These are phyloP conservation scores for Trichonephila inaurata DNA, from an alignment of 1,140 invertebrate species.

Conservation along the genomic window DNA sequence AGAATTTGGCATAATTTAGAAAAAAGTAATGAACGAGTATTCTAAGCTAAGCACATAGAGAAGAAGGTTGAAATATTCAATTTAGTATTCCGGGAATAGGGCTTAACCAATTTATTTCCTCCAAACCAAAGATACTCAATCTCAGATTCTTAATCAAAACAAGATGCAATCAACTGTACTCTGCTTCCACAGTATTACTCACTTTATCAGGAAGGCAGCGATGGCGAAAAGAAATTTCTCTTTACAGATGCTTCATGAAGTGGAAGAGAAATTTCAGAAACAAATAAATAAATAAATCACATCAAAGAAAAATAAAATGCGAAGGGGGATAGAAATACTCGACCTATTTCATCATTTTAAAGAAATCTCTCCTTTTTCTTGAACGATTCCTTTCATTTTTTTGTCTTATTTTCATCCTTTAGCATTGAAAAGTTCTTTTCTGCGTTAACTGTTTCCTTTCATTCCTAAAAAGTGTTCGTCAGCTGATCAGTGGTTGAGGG, in stretches of 20 bases:
- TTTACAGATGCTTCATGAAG: slow-evolving; percentile 15
- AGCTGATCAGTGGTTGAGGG: slow-evolving; percentile 70
- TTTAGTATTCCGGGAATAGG: background rate
- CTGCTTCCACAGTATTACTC: background rate
- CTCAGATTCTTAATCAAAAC: slow-evolving; percentile 26
- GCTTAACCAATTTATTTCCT: background rate
- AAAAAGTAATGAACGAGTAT: too few species aligned
- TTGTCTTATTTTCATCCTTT: slow-evolving; percentile 53
- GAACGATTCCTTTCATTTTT: background rate
- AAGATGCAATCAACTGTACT: slow-evolving; percentile 9
- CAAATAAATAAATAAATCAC: slow-evolving; percentile 18
- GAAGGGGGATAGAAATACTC: slow-evolving; percentile 33
- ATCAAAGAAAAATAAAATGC: background rate
- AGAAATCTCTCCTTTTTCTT: slow-evolving; percentile 32
- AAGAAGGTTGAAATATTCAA: background rate
- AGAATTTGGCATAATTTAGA: too few species aligned
- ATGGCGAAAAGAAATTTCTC: background rate
- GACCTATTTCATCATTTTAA: slow-evolving; percentile 67
- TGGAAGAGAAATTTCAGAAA: slow-evolving; percentile 7
- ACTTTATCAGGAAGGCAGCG: background rate
- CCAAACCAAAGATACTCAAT: background rate
- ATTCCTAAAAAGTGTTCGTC: slow-evolving; percentile 57
- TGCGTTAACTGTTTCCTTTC: slow-evolving; percentile 55
- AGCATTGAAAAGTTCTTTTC: slow-evolving; percentile 48
- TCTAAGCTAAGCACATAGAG: too few species aligned